phyloP scores from a whole-genome alignment of 2,797 vertebrate species.

The Liasis olivaceus region DNA sequence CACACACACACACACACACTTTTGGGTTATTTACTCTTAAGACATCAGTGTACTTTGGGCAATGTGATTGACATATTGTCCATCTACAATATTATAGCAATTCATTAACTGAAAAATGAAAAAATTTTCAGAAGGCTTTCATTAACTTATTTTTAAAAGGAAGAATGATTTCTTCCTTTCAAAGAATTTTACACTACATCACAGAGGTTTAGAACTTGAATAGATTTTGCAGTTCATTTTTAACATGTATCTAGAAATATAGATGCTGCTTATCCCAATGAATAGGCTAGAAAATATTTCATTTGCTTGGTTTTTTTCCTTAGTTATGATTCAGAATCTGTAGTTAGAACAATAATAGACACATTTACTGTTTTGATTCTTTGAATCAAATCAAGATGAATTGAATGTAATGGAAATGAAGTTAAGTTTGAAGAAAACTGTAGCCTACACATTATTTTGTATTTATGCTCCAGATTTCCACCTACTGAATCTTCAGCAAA shows the following conservation, averaged over 20 bases:
- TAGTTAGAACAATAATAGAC: conserved; percentile 21
- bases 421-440: conserved; percentile 21
- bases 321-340: conserved; percentile 39
- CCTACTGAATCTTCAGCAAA: conserved; percentile 3
- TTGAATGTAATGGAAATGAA: conserved; percentile 16
- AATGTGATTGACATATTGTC: conserved; percentile 59
- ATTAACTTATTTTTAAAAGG: conserved; percentile 56
- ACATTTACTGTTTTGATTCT: conserved; percentile 36
- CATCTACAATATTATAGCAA: conserved; percentile 64
- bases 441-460: conserved; percentile 26
- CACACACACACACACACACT: conserved; percentile 32
- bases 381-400: conserved; percentile 37
- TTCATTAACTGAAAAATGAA: conserved; percentile 58
- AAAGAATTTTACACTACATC: conserved; percentile 37
- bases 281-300: conserved; percentile 49
- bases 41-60: conserved; percentile 52
- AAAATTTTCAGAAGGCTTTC: conserved; percentile 60
- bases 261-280: conserved; percentile 52
- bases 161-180: conserved; percentile 54
- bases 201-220: conserved; percentile 61
- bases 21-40: conserved; percentile 56
- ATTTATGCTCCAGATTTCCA: conserved; percentile 15
- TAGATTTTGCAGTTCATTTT: conserved; percentile 32
- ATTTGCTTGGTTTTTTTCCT: conserved; percentile 42
- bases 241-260: conserved; percentile 48